Percentiles rank a stretch among this genome's conserved stretches.
phyloP scores from a whole-genome alignment of 1,140 invertebrate species.

The Propsilocerus akamusi region DNA sequence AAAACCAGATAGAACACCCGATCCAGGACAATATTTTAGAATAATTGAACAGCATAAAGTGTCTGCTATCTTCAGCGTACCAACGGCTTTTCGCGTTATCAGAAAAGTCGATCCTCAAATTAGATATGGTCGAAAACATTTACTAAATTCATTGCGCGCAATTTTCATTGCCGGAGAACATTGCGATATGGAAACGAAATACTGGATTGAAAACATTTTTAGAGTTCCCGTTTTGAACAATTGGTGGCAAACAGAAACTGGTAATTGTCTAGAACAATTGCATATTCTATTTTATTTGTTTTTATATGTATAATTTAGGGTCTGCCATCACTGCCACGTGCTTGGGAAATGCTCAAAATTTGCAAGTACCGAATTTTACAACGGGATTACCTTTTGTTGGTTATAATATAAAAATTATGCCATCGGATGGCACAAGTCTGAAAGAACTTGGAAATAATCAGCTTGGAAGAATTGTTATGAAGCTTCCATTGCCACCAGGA shows the following conservation, averaged over 20 bases:
- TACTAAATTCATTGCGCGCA: conserved; percentile 48
- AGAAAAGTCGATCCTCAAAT: conserved; percentile 53
- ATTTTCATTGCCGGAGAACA: conserved; percentile 87
- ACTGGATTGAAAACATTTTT: conserved; percentile 66
- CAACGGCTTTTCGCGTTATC: conserved; percentile 74
- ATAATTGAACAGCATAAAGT: conserved; percentile 76
- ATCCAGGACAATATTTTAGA: conserved; percentile 79
- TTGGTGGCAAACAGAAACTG: conserved; percentile 74
- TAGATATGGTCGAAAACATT: conserved; percentile 44
- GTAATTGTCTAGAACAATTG: neutral
- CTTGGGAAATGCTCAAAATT: conserved; percentile 43
- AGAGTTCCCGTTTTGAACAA: conserved; percentile 76
- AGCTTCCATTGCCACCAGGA: conserved; percentile 75
- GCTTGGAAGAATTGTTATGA: conserved; percentile 66
- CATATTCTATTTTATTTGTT: neutral
- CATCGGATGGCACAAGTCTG: conserved; percentile 34
- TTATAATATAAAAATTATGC: conserved; percentile 58
- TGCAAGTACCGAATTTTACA: conserved; percentile 40
- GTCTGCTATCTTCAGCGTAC: conserved; percentile 70
- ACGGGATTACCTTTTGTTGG: conserved; percentile 64
- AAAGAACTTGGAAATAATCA: conserved; percentile 42
- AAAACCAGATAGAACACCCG: conserved; percentile 82
- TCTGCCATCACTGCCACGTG: conserved; percentile 74
- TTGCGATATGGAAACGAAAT: conserved; percentile 78
- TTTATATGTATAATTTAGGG: conserved; percentile 37